Evolutionary conservation across 1,140 invertebrate species (phyloP), one percentile per base, ranked within the genome.

Genomic region (Octopus bimaculoides): DNA sequence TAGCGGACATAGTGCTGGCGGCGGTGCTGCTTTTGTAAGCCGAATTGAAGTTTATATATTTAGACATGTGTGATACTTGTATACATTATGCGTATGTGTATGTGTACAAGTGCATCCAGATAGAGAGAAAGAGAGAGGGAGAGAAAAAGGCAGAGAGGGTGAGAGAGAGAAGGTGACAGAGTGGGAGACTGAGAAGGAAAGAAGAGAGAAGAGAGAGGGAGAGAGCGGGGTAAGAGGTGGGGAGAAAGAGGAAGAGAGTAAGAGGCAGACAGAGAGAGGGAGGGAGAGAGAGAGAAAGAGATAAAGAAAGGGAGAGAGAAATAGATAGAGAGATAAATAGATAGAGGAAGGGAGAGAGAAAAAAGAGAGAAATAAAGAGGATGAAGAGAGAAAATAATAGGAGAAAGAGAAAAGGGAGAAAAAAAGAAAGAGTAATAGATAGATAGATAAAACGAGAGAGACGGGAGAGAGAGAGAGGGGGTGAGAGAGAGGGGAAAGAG

Each of bases 101-200:
- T 41, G 10, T 71, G 52, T 79, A 56, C 9, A 74, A 5, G 52
- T 55, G 52, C 14, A 5, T 26, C 4, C 14, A 54, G 14, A 41
- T 14, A n/a, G 20, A 5, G 52, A 55, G 26, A 5, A n/a, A 55
- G 26, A 55, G 77, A 6, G 20, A 7, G 77, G 20, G 53, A 55
- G 54, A 56, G 20, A 61, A n/a, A 20, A 52, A 78, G 77, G n/a
- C 9, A 55, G 54, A 78, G 77, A 78, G 77, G 71, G 78, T 69
- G 78, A 78, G 61, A 78, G 61, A 78, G 78, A 78, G 78, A 71
- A 61, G 69, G 78, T 69, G 78, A 78, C 55, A 78, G 78, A 78
- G 55, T 66, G 55, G 52, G n/a, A 78, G 7, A 78, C 14, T 14
- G n/a, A 69, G 55, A 78, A 66, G 71, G n/a, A 69, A 52, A 78